Conservation (phyloP, 1,140 invertebrate genomes). For the Microplitis mediator region DNA sequence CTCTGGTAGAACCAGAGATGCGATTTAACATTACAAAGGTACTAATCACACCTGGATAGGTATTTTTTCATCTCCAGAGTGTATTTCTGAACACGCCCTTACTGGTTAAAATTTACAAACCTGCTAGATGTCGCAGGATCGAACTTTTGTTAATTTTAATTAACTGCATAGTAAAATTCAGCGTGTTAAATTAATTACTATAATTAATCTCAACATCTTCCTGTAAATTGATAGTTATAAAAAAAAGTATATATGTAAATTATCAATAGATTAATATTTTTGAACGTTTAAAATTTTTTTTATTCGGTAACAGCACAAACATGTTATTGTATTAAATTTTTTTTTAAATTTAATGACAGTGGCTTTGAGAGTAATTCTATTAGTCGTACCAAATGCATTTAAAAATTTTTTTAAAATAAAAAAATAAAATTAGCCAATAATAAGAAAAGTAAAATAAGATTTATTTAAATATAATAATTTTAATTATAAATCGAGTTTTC, state of each 20-base stretch:
- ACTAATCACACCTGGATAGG: too few species aligned
- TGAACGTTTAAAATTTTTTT: conserved; percentile 34
- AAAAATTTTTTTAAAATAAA: conserved; percentile 34
- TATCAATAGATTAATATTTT: conserved; percentile 56
- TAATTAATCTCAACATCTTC: conserved; percentile 49
- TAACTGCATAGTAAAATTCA: neutral
- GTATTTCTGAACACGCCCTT: too few species aligned
- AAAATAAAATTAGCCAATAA: conserved; percentile 24
- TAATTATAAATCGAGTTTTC: conserved; percentile 47
- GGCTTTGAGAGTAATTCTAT: conserved; percentile 47
- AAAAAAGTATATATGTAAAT: conserved; percentile 48
- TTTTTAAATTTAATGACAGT: conserved; percentile 39
- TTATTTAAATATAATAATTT: conserved; percentile 20
- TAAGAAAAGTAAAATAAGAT: conserved; percentile 15
- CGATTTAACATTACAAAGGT: too few species aligned
- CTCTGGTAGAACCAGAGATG: too few species aligned
- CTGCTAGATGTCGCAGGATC: too few species aligned
- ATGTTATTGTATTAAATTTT: neutral
- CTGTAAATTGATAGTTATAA: conserved; percentile 49
- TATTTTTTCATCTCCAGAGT: too few species aligned
- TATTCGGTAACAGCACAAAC: neutral
- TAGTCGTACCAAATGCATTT: conserved; percentile 63
- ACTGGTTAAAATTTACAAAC: too few species aligned
- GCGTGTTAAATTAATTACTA: neutral
- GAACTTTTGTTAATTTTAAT: neutral